Percentiles rank a stretch among this genome's conserved stretches.
Conservation (phyloP, 1,140 invertebrate genomes). For the Holcopasites calliopsidis region DNA sequence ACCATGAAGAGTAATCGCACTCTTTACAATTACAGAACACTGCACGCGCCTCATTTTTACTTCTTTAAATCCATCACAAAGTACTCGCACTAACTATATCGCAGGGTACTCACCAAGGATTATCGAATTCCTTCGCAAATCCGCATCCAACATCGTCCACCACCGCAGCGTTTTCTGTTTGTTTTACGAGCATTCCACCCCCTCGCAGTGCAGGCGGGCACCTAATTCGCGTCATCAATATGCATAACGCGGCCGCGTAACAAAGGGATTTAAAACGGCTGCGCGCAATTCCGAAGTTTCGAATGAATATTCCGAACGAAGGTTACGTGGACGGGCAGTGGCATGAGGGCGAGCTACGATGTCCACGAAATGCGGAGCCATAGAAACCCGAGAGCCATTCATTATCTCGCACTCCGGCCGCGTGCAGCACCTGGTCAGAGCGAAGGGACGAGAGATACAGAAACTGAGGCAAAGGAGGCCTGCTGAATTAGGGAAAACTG, state of each 20-base stretch:
- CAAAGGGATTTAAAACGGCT: constrained; percentile 38
- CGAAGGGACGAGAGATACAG: background rate
- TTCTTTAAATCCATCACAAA: no score
- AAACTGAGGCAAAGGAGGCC: constrained; percentile 35
- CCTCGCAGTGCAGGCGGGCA: background rate
- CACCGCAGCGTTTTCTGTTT: background rate
- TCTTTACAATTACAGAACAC: no score
- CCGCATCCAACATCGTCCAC: background rate
- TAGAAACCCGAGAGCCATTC: constrained; percentile 46
- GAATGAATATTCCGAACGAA: constrained; percentile 41
- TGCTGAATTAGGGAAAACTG: constrained; percentile 68
- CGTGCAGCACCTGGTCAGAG: background rate
- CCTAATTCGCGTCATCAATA: constrained; percentile 33
- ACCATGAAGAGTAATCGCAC: no score
- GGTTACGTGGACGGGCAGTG: background rate
- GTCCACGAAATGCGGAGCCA: constrained; percentile 16
- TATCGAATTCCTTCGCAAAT: no score
- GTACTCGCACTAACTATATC: no score
- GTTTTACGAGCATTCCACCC: background rate
- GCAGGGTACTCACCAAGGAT: no score
- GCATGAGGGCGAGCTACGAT: background rate
- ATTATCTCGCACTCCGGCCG: constrained; percentile 43
- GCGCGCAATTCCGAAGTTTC: constrained; percentile 26
- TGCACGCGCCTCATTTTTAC: no score
- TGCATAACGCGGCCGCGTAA: constrained; percentile 28